phyloP scores from a whole-genome alignment of 2,888 invertebrate genomes.

The Apoda limacodes region DNA sequence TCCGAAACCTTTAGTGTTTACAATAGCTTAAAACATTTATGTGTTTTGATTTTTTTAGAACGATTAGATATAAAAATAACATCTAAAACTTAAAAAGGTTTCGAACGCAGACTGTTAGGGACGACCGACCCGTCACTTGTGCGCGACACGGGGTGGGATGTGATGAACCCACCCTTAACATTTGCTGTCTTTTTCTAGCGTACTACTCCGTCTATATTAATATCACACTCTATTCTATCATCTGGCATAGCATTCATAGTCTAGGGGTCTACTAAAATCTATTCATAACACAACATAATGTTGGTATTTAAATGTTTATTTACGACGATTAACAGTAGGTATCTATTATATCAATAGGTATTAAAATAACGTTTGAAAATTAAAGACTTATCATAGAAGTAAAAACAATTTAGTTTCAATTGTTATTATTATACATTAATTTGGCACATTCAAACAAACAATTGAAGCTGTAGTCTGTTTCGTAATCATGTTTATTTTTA shows the following conservation, averaged over 20 bases:
- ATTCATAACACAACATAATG: constrained; percentile 64
- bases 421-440: too few species aligned
- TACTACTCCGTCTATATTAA: constrained; percentile 30
- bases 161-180: constrained; percentile 54
- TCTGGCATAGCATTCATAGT: constrained; percentile 55
- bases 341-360: constrained; percentile 40
- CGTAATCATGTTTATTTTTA: constrained; percentile 42
- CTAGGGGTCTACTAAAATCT: constrained; percentile 56
- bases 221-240: constrained; percentile 43
- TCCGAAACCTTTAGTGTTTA: too few species aligned
- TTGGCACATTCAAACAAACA: constrained; percentile 39
- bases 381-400: too few species aligned
- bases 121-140: constrained; percentile 58
- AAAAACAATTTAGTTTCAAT: too few species aligned
- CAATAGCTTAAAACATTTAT: too few species aligned
- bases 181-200: constrained; percentile 32
- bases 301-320: constrained; percentile 40
- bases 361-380: constrained; percentile 24
- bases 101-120: constrained; percentile 54
- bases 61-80: too few species aligned
- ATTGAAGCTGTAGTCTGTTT: constrained; percentile 40
- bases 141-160: constrained; percentile 60
- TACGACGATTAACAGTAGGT: constrained; percentile 47
- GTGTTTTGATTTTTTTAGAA: too few species aligned
- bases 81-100: too few species aligned